Evolutionary conservation across 2,113 vertebrate species (phyloP), one percentile per base, ranked within the genome.

Genomic region (Leucopsar rothschildi): DNA sequence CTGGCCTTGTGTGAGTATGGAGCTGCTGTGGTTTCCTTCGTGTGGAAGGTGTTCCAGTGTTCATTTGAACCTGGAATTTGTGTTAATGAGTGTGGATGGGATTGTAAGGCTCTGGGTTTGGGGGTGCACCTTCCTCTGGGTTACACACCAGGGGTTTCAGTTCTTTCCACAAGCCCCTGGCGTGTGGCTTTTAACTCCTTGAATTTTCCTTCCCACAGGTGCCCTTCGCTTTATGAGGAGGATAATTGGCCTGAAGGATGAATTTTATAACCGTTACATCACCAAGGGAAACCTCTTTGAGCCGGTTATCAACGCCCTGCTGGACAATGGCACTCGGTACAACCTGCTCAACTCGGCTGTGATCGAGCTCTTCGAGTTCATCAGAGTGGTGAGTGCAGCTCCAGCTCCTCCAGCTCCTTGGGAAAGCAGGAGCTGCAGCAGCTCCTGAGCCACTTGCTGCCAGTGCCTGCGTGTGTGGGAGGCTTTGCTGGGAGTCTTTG

Each of bases 231-330:
- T 99, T 95, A 99, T 99, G 99, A 99, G 99, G 93, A 98, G 99
- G 83, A 99, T 99, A 97, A 99, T 99, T 47, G 99, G 99, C 45
- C 98, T 99, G 83, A 99, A 99, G 93, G 99, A 99, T 90, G 99
- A 99, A 91, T 99, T 99, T 96, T 99, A 99, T 94, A 99, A 99
- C 97, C 99, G 99, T 86, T 99, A 99, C 91, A 99, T 99, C 97
- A 99, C 99, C 96, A 99, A 99, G 98, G 99, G 99, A 90, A 99
- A 99, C 97, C 98, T 99, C 70, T 99, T 99, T 97, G 99, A 99
- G 92, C 99, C 99, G 6, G 99, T 99, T 92, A 99, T 99, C 95
- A 99, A 99, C 15, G 99, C 99, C 77, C 98, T 99, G 97, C 97
- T 99, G 97, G 99, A 99, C 97, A 99, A 99, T 31, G 99, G 99